These are phyloP conservation scores for Alloscopus bannaensis DNA, from an alignment of 2,888 invertebrate species.

Conservation along the genomic window DNA sequence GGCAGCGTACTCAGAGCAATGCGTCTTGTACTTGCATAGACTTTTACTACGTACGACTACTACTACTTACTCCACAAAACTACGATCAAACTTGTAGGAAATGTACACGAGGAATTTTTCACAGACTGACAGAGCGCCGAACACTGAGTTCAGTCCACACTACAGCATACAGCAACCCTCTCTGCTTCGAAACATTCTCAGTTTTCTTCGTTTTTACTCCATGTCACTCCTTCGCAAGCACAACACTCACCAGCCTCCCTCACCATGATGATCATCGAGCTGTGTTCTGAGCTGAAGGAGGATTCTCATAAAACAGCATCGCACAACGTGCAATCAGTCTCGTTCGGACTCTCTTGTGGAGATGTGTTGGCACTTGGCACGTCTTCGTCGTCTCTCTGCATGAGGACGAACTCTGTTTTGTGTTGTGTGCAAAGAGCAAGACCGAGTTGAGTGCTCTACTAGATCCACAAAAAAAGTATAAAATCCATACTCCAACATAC, in stretches of 20 bases:
- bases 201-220: constrained; percentile 14
- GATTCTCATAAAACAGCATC: constrained; percentile 63
- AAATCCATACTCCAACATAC: no score
- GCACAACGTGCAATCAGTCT: constrained; percentile 61
- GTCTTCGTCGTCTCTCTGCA: constrained; percentile 11
- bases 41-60: no score
- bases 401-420: constrained; percentile 2
- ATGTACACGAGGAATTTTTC: constrained; percentile 21
- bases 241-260: constrained; percentile 51
- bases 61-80: background rate
- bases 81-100: background rate
- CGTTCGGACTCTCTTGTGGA: constrained; percentile 62
- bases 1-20: no score
- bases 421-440: no score
- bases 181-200: constrained; percentile 3
- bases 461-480: no score
- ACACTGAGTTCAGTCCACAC: background rate
- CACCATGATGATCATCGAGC: constrained; percentile 34
- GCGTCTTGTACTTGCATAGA: no score
- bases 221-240: constrained; percentile 17
- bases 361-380: constrained; percentile 49
- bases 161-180: no score
- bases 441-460: no score
- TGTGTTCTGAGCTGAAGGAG: constrained; percentile 36
- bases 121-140: background rate